Evolutionary conservation across 1,140 invertebrate species (phyloP), one percentile per base, ranked within the genome.

Genomic region (Conopomorpha cramerella): DNA sequence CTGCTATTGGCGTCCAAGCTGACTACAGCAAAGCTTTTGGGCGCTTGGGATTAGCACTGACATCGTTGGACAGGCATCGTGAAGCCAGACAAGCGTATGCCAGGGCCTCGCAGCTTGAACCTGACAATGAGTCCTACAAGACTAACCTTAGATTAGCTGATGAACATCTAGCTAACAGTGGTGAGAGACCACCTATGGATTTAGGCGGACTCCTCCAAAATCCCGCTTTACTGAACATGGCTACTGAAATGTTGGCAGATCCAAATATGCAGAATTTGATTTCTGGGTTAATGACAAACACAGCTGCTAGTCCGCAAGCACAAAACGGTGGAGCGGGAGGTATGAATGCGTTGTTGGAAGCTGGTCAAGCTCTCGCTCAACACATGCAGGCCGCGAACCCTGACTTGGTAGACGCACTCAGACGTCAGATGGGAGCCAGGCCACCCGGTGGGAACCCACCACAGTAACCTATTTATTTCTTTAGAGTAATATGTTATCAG

Each of bases 11-110:
- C 25, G 86, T 98, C 45, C 93, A 98, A 74, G 88, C 90, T 0
- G 84, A 85, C 19, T 99, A 98, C 64, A 89, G 91, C 40, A 97
- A 98, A 80, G 95, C 96, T 2, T 96, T 96, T 79, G 92, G 93
- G 3, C 82, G 96, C 51, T 84, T 98, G 66, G 88, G 90, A n/a
- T 83, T 98, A 37, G 94, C 95, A 1, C 90, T 93, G 51, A 90
- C 92, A 1, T 91, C 88, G 60, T 68, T 96, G 36, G 86, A 90
- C 32, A 83, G 87, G 46, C 88, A 91, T 58, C 82, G 84, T 34
- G 88, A 95, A 56, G 95, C 96, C 0, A 84, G 87, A 34, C 83
- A 88, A 35, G 89, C 91, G 28, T 98, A 96, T 72, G 82, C 87
- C 46, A 92, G 90, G 51, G 96, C 96, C 1, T 68, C 93, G 13